phyloP scores from a whole-genome alignment of 2,797 vertebrate genomes.

The Cyclura pinguis region DNA sequence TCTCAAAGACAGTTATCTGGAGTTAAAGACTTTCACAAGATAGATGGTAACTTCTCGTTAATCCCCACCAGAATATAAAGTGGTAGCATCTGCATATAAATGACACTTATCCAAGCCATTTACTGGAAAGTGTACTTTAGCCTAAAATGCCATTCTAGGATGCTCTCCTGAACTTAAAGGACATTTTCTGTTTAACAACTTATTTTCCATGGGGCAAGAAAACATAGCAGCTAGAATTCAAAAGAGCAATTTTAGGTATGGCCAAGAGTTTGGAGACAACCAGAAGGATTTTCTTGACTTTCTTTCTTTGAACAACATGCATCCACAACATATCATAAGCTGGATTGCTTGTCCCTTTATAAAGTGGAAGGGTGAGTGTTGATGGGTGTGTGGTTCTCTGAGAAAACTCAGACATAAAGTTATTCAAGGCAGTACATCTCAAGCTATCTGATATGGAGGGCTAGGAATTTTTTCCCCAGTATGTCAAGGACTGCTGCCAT shows the following conservation, averaged over 20 bases:
- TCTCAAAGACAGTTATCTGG: conserved; percentile 56
- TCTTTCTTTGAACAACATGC: not conserved
- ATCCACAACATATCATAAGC: not conserved
- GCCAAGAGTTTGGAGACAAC: not conserved
- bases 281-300: not conserved
- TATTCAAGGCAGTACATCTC: too few species aligned
- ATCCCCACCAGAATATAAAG: conserved; percentile 50
- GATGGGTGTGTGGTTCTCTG: not conserved
- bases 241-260: not conserved
- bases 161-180: conserved; percentile 52
- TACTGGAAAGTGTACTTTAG: conserved; percentile 60
- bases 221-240: not conserved
- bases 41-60: conserved; percentile 58
- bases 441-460: too few species aligned
- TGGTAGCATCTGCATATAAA: conserved; percentile 64
- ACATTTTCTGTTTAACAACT: conserved; percentile 41
- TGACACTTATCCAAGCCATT: conserved; percentile 58
- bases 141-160: conserved; percentile 46
- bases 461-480: too few species aligned
- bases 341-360: not conserved
- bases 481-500: too few species aligned
- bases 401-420: not conserved
- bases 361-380: not conserved
- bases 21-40: conserved; percentile 48
- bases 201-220: conserved; percentile 30